Percentiles rank a stretch among this genome's conserved stretches.
Conservation (phyloP, 2,888 invertebrate genomes). For the Chydorus sphaericus region DNA sequence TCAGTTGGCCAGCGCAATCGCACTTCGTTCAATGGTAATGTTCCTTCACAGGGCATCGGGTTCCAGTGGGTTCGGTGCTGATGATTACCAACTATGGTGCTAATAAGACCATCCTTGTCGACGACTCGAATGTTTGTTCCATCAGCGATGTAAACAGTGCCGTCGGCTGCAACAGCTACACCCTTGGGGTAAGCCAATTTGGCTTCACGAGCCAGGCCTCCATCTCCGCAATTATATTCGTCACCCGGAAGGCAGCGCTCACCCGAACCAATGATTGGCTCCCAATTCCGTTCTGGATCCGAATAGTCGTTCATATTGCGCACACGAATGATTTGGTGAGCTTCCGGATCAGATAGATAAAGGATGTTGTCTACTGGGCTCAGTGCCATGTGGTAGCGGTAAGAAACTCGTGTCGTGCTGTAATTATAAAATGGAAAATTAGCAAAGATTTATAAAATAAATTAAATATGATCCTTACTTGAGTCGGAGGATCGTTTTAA, state of each 20-base stretch:
- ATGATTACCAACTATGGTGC: constrained; percentile 80
- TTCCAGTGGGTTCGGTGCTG: constrained; percentile 90
- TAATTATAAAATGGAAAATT: constrained; percentile 26
- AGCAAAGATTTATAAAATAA: not conserved
- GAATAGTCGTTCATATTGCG: constrained; percentile 64
- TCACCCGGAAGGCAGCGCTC: constrained; percentile 85
- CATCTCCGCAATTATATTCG: constrained; percentile 91
- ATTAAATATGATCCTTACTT: constrained; percentile 44
- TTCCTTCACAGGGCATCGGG: constrained; percentile 82
- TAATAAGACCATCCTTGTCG: constrained; percentile 78
- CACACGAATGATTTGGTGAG: constrained; percentile 81
- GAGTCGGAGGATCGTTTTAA: constrained; percentile 59
- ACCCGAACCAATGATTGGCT: constrained; percentile 86
- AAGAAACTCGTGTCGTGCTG: constrained; percentile 83
- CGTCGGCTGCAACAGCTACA: constrained; percentile 82
- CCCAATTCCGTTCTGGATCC: constrained; percentile 85
- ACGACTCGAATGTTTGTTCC: constrained; percentile 90
- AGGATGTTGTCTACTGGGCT: constrained; percentile 85
- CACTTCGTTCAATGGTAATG: constrained; percentile 79
- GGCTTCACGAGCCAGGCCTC: constrained; percentile 78
- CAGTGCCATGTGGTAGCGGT: constrained; percentile 90
- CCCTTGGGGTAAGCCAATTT: constrained; percentile 90
- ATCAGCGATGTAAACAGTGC: constrained; percentile 85
- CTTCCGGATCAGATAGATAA: constrained; percentile 91
- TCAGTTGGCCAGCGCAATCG: constrained; percentile 93